phyloP scores from a whole-genome alignment of 2,888 invertebrate species.

The Luffia ferchaultella region DNA sequence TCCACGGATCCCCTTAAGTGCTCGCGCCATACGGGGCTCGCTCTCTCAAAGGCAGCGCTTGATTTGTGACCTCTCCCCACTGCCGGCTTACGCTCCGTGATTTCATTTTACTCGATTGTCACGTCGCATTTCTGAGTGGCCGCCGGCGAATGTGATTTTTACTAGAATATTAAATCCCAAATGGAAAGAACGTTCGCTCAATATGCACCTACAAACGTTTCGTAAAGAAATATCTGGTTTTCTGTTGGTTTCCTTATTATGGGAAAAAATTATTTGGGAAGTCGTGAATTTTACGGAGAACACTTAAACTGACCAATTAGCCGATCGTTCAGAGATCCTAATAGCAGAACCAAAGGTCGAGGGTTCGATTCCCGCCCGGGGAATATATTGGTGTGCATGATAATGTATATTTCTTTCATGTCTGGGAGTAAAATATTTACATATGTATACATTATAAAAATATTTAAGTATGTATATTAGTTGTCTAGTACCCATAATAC shows the following conservation, averaged over 20 bases:
- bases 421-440: too few species aligned
- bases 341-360: too few species aligned
- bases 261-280: constrained; percentile 14
- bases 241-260: neutral
- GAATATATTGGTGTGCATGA: too few species aligned
- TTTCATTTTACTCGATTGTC: constrained; percentile 58
- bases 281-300: neutral
- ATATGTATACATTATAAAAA: too few species aligned
- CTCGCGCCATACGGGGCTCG: constrained; percentile 28
- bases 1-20: constrained; percentile 50
- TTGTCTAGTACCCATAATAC: too few species aligned
- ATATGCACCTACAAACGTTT: constrained; percentile 21
- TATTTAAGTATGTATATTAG: too few species aligned
- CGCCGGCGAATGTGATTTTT: constrained; percentile 46
- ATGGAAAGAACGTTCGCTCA: constrained; percentile 44
- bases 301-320: too few species aligned
- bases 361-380: too few species aligned
- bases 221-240: constrained; percentile 2
- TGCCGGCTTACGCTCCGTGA: constrained; percentile 51
- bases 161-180: constrained; percentile 56
- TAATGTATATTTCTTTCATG: too few species aligned
- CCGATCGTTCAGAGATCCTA: too few species aligned
- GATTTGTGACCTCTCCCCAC: constrained; percentile 36
- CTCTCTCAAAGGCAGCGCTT: constrained; percentile 40
- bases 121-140: constrained; percentile 51